phyloP scores from a whole-genome alignment of 2,797 vertebrate species.

The Lagorchestes hirsutus region DNA sequence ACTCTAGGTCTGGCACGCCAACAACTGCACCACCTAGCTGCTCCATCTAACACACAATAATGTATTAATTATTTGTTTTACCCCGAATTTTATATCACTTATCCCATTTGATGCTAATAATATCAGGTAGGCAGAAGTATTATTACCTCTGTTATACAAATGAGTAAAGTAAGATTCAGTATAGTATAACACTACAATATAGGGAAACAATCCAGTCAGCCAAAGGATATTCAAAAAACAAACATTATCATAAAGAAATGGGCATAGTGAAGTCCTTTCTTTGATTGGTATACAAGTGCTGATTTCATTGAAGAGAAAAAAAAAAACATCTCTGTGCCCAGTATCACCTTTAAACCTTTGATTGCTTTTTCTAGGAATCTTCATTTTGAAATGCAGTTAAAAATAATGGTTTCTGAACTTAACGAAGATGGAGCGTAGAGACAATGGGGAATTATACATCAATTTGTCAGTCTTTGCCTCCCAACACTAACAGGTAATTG shows the following conservation, averaged over 20 bases:
- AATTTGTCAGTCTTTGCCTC: neutral
- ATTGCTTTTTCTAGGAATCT: neutral
- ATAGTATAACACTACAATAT: neutral
- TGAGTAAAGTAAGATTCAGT: neutral
- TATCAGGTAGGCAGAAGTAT: neutral
- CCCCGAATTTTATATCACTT: neutral
- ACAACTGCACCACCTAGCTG: too few species aligned
- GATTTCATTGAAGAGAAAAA: neutral
- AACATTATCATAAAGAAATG: neutral
- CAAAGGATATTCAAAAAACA: neutral
- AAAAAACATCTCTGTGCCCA: neutral
- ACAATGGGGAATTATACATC: neutral
- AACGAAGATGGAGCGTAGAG: neutral
- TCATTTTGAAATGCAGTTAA: neutral
- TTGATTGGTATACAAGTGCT: neutral
- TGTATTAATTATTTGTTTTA: neutral
- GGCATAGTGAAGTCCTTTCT: neutral
- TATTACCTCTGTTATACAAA: neutral
- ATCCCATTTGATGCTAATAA: neutral
- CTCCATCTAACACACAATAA: too few species aligned
- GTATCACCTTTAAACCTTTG: neutral
- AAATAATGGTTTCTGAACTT: neutral
- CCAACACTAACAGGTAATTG: neutral
- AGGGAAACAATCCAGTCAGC: neutral
- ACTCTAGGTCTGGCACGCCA: too few species aligned